Evolutionary conservation across 2,888 invertebrate species (phyloP), one percentile per base, ranked within the genome.

Genomic region (Anthrax anthrax): DNA sequence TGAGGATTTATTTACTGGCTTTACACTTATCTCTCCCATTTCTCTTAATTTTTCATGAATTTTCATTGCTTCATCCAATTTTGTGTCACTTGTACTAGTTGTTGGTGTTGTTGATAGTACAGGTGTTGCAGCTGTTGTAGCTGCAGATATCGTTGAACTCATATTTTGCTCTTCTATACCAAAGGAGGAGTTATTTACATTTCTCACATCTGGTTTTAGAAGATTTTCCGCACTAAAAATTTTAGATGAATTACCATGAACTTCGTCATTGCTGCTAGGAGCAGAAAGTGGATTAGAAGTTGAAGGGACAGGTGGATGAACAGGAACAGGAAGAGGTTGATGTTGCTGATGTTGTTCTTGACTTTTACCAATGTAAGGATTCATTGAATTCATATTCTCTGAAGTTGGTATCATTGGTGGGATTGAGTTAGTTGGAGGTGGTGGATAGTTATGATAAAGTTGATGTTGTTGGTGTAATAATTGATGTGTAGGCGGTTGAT

Each of bases 1-100:
- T 18, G 48, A 49, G 8, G 23, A 32, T 32, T 32, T 32, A 32
- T 32, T 32, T 4, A 70, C 59, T 16, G 72, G 65, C 51, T 70
- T 71, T 6, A 70, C 70, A 63, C 71, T 72, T 36, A 72, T 71
- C 56, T 72, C 72, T 16, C 76, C 77, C 76, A 78, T 77, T 63
- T 78, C 77, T 58, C 76, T 76, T 41, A 77, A 60, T 59, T 78
- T 78, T 53, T 77, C 76, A 43, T 75, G 72, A 39, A 77, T 74
- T 5, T 32, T 32, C 12, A 32, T 12, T 32, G 29, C 9, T 12
- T 32, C 29, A 12, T 32, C 23, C 4, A 23, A 23, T 23, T 23
- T 23, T n/a, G n/a, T n/a, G 8, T 23, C 29, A 32, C 12, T 32
- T 32, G 29, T 32, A 32, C 23, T 23, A 6, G 23, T 23, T 8